These are phyloP conservation scores for Chelon labrosus DNA, from an alignment of 2,797 vertebrate genomes.

Conservation along the genomic window DNA sequence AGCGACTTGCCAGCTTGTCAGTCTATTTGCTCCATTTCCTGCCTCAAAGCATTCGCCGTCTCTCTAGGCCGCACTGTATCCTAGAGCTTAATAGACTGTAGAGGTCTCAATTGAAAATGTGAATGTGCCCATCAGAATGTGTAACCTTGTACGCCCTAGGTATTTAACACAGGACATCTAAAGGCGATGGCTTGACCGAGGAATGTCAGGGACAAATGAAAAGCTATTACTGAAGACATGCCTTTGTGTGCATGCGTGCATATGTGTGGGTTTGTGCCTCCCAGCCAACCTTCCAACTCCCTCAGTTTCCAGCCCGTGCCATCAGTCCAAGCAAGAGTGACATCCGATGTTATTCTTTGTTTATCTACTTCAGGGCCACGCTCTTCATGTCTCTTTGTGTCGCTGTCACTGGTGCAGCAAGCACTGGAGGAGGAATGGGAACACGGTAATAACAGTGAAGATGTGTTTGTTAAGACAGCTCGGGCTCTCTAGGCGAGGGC, in stretches of 20 bases:
- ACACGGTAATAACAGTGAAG: constrained; percentile 55
- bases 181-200: constrained; percentile 67
- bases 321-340: constrained; percentile 75
- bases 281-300: constrained; percentile 57
- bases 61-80: constrained; percentile 59
- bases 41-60: constrained; percentile 45
- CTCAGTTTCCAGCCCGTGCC: constrained; percentile 60
- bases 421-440: constrained; percentile 62
- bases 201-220: constrained; percentile 75
- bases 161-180: constrained; percentile 76
- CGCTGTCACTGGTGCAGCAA: constrained; percentile 68
- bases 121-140: constrained; percentile 70
- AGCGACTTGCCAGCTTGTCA: constrained; percentile 62
- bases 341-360: constrained; percentile 75
- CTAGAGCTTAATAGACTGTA: constrained; percentile 72
- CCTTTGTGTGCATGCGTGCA: constrained; percentile 36
- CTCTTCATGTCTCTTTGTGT: constrained; percentile 79
- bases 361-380: constrained; percentile 75
- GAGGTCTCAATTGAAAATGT: constrained; percentile 75
- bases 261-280: constrained; percentile 41
- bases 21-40: constrained; percentile 71
- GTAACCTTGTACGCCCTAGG: constrained; percentile 66
- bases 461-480: constrained; percentile 63
- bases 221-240: constrained; percentile 74
- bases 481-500: constrained; percentile 57